Percentiles rank a stretch among this genome's conserved stretches.
These are phyloP conservation scores for Ganaspis sp. DNA, from an alignment of 1,140 invertebrate genomes.

Conservation along the genomic window DNA sequence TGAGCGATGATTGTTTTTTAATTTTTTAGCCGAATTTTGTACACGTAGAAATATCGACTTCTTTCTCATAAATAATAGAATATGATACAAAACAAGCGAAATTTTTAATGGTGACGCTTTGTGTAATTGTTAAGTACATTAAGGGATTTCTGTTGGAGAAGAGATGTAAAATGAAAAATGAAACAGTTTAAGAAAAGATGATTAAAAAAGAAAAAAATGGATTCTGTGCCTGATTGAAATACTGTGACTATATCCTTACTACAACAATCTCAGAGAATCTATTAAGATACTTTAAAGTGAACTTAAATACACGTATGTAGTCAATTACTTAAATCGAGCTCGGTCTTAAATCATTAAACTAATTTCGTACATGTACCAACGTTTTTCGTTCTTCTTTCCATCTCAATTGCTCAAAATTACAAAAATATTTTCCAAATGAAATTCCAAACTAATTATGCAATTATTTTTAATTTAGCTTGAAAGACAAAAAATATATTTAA, in stretches of 20 bases:
- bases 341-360: background rate
- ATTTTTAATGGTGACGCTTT: slow-evolving; percentile 31
- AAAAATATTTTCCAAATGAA: too few species aligned
- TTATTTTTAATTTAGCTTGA: too few species aligned
- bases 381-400: background rate
- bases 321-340: slow-evolving; percentile 35
- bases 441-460: too few species aligned
- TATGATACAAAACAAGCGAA: slow-evolving; percentile 50
- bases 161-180: background rate
- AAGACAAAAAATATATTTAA: too few species aligned
- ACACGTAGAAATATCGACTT: slow-evolving; percentile 41
- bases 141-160: background rate
- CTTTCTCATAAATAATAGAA: slow-evolving; percentile 51
- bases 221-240: slow-evolving; percentile 42
- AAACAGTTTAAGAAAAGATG: background rate
- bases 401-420: background rate
- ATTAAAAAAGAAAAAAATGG: background rate
- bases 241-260: slow-evolving; percentile 41
- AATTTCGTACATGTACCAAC: background rate
- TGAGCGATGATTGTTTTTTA: background rate
- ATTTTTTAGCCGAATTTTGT: slow-evolving; percentile 46
- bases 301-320: slow-evolving; percentile 32
- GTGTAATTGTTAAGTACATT: slow-evolving; percentile 31
- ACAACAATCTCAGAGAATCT: slow-evolving; percentile 32
- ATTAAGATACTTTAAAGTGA: slow-evolving; percentile 30